Conservation (phyloP, 2,888 invertebrate species). For the Drosophila helvetica region DNA sequence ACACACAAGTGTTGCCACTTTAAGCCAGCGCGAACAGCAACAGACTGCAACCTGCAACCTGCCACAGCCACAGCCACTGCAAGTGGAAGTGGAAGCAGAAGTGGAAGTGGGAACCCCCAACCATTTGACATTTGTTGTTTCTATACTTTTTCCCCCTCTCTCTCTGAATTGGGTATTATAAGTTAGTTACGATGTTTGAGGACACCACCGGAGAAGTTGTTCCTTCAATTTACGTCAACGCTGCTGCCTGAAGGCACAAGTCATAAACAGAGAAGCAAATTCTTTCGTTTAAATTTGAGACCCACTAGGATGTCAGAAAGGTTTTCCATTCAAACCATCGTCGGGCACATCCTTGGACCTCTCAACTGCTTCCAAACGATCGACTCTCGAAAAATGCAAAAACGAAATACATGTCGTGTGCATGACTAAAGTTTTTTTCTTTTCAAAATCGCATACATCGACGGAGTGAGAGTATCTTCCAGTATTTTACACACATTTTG, state of each 20-base stretch:
- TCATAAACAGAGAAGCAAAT: neutral
- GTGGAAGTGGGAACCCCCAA: slow-evolving; percentile 23
- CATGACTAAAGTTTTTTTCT: too few species aligned
- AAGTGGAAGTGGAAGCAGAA: too few species aligned
- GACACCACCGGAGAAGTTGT: slow-evolving; percentile 15
- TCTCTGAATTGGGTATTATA: slow-evolving; percentile 13
- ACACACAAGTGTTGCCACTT: slow-evolving; percentile 61
- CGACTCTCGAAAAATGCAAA: neutral
- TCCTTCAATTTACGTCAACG: neutral
- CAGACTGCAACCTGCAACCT: slow-evolving; percentile 34
- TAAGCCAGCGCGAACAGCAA: slow-evolving; percentile 42
- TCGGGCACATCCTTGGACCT: too few species aligned
- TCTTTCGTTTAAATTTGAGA: too few species aligned
- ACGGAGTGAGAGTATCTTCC: too few species aligned
- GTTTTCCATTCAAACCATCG: neutral
- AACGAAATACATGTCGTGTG: too few species aligned
- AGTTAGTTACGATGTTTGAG: slow-evolving; percentile 20
- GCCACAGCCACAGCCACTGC: neutral
- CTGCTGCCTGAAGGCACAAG: neutral
- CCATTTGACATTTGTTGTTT: slow-evolving; percentile 30
- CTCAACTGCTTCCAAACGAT: too few species aligned
- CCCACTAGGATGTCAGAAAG: too few species aligned
- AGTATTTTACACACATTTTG: neutral
- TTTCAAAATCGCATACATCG: too few species aligned
- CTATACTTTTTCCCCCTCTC: slow-evolving; percentile 4